Base-by-base conservation (phyloP, 2,797 vertebrate species). In the Tachyglossus aculeatus region DNA sequence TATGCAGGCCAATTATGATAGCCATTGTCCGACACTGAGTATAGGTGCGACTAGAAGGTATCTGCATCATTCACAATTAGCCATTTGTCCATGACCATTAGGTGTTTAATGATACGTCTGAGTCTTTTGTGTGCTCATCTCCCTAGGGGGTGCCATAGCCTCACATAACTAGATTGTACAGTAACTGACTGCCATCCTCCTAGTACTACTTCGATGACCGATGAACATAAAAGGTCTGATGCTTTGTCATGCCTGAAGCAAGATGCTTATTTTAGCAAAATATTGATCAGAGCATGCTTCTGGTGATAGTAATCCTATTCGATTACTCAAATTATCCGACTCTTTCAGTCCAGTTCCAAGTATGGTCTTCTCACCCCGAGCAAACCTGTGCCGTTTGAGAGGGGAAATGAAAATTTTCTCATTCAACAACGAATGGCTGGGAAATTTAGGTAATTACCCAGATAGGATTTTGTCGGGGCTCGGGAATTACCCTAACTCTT, bases 111-210 rank as follows among this genome's bases (percentile, higher is more conserved):
- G 41, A n/a, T 25, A 32, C 2, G 7, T 74, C 45, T 77, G 54
- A 41, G 40, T 51, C 73, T 78, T 92, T 74, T 86, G 0, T 47
- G 47, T 38, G n/a, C n/a, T 0, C 39, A 71, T 60, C 62, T 90
- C 91, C 79, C 91, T 92, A 93, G 91, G 92, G 91, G 92, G 91
- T 89, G 78, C 89, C 88, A 85, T 67, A 53, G 69, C 2, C 58
- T 72, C 32, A 82, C 73, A 16, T 24, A 15, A 54, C 11, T 1
- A 13, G 7, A 2, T 69, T 6, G 22, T 37, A 51, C 25, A 16
- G 16, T 9, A 1, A 5, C 67, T 69, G 2, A 60, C 58, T 53
- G 24, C 21, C 14, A 2, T 3, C 9, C 39, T 13, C 2, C 3
- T 0, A 2, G 21, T 7, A 18, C 40, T 40, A 29, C 19, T 29